Evolutionary conservation across 2,113 vertebrate species (phyloP).

Genomic region (Channa argus): DNA sequence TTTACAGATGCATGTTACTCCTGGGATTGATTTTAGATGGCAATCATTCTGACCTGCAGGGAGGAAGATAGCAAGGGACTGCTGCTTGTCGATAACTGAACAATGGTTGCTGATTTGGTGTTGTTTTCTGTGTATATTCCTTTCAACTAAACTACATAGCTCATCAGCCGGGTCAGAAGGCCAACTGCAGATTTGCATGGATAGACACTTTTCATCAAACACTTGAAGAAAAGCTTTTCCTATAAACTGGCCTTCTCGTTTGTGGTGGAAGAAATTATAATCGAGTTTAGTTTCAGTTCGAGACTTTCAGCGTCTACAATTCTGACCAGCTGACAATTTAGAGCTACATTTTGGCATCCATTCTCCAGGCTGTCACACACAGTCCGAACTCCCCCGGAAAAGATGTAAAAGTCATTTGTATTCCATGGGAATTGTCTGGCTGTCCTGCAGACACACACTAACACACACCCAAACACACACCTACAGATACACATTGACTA

Average conservation of each 20-base stretch:
- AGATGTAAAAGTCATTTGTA: slow-evolving; percentile 55
- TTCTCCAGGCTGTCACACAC: slow-evolving; percentile 11
- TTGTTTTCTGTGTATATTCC: slow-evolving; percentile 53
- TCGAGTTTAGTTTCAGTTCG: not conserved
- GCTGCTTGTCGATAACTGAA: slow-evolving; percentile 70
- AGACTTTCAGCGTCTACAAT: not conserved
- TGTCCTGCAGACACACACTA: slow-evolving; percentile 49
- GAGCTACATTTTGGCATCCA: slow-evolving; percentile 28
- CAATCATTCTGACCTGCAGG: slow-evolving; percentile 71
- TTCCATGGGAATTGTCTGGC: slow-evolving; percentile 64
- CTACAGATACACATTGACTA: too few relatives aligned
- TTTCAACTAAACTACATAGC: slow-evolving; percentile 50
- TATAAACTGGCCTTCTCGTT: not conserved
- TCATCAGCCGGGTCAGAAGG: slow-evolving; percentile 75
- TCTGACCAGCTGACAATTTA: slow-evolving; percentile 9
- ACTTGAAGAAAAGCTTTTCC: slow-evolving; percentile 3
- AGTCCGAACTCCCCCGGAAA: slow-evolving; percentile 42
- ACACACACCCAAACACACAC: not conserved
- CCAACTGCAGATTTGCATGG: slow-evolving; percentile 62
- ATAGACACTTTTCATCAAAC: slow-evolving; percentile 66
- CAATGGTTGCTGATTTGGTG: slow-evolving; percentile 74
- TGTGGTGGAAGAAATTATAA: not conserved
- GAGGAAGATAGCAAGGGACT: slow-evolving; percentile 42
- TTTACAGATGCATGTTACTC: slow-evolving; percentile 47
- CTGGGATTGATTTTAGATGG: slow-evolving; percentile 76